Evolutionary conservation across 2,113 vertebrate genomes (phyloP), one percentile per base, ranked within the genome.

Genomic region (Hemibagrus wyckioides): DNA sequence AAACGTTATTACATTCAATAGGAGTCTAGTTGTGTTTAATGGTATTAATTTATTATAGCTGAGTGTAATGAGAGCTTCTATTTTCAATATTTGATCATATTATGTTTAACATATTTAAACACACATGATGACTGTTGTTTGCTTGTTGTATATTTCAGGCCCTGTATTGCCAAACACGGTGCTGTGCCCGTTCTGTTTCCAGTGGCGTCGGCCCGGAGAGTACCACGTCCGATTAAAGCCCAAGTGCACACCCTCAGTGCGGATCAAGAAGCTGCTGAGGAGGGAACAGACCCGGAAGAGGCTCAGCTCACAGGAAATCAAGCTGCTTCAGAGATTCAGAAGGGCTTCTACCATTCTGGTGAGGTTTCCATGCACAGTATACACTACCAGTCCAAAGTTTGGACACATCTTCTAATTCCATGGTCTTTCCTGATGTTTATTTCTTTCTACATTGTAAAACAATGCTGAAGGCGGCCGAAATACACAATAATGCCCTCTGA

Each of bases 181-280:
- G 52, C 6, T 95, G 25, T 99, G 98, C 91, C 92, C 93, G 0
- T 92, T 95, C 94, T 99, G 98, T 92, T 96, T 94, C 92, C 96
- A 99, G 94, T 96, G 96, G 91, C 93, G 96, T 67, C 89, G 92
- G 88, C 95, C 96, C 23, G 95, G 93, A 89, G 96, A 96, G 87
- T 91, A 92, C 88, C 92, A 94, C 1, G 93, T 99, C 1, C 95
- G 97, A 19, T 92, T 99, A 80, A 94, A 93, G 83, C 96, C 98
- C 10, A 99, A 97, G 92, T 91, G 89, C 82, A 96, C 90, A 59
- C 83, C 96, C 25, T 95, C 97, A 4, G 92, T 93, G 0, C 92
- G 89, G 87, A 93, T 97, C 91, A 94, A 96, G 92, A 95, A 93
- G 39, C 80, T 97, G 90, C 95, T 99, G 85, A 95, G 92, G 48